These are phyloP conservation scores for Dysdera silvatica DNA, from an alignment of 1,140 invertebrate genomes.

Conservation along the genomic window DNA sequence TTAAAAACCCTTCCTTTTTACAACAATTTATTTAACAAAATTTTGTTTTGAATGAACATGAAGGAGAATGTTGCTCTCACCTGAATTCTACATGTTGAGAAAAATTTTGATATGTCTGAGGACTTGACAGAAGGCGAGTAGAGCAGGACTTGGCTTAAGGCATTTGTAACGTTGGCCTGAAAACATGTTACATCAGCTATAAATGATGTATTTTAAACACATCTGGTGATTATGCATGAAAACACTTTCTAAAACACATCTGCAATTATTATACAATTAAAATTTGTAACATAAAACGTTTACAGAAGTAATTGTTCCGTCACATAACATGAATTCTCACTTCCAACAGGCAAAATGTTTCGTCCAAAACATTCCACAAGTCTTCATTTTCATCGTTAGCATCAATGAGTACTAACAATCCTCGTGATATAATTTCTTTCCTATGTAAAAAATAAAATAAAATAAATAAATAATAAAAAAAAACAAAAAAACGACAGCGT, in stretches of 20 bases:
- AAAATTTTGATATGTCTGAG: too few relatives aligned
- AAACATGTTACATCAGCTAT: not conserved
- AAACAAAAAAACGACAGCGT: too few relatives aligned
- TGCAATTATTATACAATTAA: not conserved
- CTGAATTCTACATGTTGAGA: slow-evolving; percentile 25
- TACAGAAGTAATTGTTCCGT: not conserved
- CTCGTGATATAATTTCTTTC: slow-evolving; percentile 28
- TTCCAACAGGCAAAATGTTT: slow-evolving; percentile 40
- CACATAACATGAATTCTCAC: slow-evolving; percentile 31
- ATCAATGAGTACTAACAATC: slow-evolving; percentile 39
- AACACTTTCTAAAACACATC: too few relatives aligned
- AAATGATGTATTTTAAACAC: not conserved
- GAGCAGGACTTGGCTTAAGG: slow-evolving; percentile 17
- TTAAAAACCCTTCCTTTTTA: too few relatives aligned
- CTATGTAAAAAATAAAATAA: slow-evolving; percentile 9
- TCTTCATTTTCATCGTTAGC: slow-evolving; percentile 32
- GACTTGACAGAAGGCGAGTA: too few relatives aligned
- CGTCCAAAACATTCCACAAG: slow-evolving; percentile 33
- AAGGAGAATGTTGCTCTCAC: not conserved
- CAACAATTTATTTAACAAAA: too few relatives aligned
- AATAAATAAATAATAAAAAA: not conserved
- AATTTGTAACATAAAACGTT: not conserved
- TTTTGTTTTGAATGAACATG: too few relatives aligned
- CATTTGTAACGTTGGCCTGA: slow-evolving; percentile 26
- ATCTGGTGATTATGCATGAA: not conserved